phyloP scores from a whole-genome alignment of 1,140 invertebrate genomes.

The Brachionus plicatilis region DNA sequence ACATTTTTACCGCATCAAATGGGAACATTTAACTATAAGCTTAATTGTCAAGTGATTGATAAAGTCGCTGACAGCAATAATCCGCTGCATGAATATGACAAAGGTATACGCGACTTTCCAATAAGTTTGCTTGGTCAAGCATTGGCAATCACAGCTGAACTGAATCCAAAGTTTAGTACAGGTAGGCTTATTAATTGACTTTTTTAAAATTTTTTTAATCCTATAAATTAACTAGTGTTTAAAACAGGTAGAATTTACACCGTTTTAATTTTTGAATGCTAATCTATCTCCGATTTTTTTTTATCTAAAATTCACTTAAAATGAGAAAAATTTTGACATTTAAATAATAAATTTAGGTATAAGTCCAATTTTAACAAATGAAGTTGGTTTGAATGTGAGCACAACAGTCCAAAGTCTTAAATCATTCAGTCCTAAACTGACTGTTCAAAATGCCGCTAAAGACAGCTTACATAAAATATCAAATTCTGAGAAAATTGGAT shows the following conservation, averaged over 20 bases:
- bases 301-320: neutral
- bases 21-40: slow-evolving; percentile 28
- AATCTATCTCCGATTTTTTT: neutral
- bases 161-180: neutral
- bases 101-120: slow-evolving; percentile 1
- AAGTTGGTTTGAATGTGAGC: slow-evolving; percentile 53
- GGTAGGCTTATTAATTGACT: neutral
- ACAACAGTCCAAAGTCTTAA: slow-evolving; percentile 47
- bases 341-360: slow-evolving; percentile 47
- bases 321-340: neutral
- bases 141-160: neutral
- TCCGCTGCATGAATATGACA: slow-evolving; percentile 11
- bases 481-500: slow-evolving; percentile 33
- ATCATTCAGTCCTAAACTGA: slow-evolving; percentile 46
- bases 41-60: slow-evolving; percentile 30
- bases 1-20: slow-evolving; percentile 54
- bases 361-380: slow-evolving; percentile 54
- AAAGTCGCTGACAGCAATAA: neutral
- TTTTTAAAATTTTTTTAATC: neutral
- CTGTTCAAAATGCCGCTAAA: slow-evolving; percentile 46
- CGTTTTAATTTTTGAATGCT: neutral
- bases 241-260: neutral
- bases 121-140: neutral
- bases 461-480: slow-evolving; percentile 45
- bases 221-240: neutral